Percentiles rank a stretch among this genome's conserved stretches.
phyloP scores from a whole-genome alignment of 30 jellyfish, hydroid and myxozoan genomes.

The Hydractinia symbiolongicarpus region DNA sequence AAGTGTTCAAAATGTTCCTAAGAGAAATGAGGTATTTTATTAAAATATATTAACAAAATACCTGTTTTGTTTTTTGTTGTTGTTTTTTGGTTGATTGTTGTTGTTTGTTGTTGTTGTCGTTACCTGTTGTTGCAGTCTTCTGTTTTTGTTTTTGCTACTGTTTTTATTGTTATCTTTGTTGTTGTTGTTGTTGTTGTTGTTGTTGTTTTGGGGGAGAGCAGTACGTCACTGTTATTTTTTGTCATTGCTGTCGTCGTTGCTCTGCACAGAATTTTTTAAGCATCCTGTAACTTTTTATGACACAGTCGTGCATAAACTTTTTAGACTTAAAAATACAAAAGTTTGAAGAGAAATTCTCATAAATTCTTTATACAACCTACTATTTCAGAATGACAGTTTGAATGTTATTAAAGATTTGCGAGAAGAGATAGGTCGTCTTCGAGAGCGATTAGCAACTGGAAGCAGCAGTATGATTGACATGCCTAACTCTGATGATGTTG shows the following conservation, averaged over 20 bases:
- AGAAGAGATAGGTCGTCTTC: constrained; percentile 56
- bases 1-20: constrained; percentile 46
- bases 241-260: no score
- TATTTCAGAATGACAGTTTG: constrained; percentile 50
- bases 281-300: no score
- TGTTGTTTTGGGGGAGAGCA: no score
- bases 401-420: constrained; percentile 64
- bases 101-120: neutral
- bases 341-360: neutral
- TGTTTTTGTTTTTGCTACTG: neutral
- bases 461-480: constrained; percentile 47
- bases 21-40: constrained; percentile 42
- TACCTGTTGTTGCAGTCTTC: neutral
- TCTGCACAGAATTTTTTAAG: no score
- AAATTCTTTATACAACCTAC: neutral
- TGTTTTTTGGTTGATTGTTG: neutral
- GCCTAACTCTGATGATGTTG: constrained; percentile 67
- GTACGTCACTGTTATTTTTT: no score
- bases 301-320: no score
- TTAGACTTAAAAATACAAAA: no score
- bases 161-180: neutral
- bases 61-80: no score
- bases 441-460: constrained; percentile 62
- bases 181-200: neutral
- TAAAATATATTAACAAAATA: neutral